A percentile compares a stretch with the other conserved stretches of the same genome.
phyloP scores from a whole-genome alignment of 2,113 vertebrate species.

The Emberiza fucata region DNA sequence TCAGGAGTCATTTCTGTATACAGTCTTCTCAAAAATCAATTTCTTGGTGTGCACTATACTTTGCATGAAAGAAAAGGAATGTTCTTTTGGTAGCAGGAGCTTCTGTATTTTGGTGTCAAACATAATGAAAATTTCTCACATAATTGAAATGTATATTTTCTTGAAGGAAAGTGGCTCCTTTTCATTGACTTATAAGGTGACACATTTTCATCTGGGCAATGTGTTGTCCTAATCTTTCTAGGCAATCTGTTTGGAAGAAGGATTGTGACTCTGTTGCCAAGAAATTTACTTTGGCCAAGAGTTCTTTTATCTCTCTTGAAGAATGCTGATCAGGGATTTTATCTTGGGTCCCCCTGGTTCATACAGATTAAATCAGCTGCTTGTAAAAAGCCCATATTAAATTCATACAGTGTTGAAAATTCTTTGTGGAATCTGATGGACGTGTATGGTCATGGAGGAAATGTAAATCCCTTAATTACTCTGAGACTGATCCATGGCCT shows the following conservation, averaged over 20 bases:
- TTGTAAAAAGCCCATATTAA: background rate
- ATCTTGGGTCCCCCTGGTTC: background rate
- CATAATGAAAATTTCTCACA: background rate
- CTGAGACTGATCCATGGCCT: background rate
- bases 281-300: background rate
- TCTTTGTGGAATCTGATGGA: background rate
- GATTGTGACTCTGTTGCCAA: background rate
- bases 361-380: background rate
- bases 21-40: background rate
- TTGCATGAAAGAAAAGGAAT: background rate
- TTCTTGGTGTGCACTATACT: background rate
- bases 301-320: background rate
- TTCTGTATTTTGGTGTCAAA: background rate
- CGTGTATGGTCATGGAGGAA: background rate
- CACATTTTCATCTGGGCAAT: background rate
- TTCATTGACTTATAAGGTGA: background rate
- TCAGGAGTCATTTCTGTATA: background rate
- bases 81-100: background rate
- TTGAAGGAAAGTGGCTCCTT: background rate
- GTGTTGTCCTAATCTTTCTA: background rate
- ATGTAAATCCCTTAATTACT: background rate
- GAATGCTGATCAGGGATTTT: background rate
- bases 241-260: background rate
- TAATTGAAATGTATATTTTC: background rate
- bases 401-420: background rate